Base-by-base conservation (phyloP, 2,888 invertebrate species). In the Empis stercorea region DNA sequence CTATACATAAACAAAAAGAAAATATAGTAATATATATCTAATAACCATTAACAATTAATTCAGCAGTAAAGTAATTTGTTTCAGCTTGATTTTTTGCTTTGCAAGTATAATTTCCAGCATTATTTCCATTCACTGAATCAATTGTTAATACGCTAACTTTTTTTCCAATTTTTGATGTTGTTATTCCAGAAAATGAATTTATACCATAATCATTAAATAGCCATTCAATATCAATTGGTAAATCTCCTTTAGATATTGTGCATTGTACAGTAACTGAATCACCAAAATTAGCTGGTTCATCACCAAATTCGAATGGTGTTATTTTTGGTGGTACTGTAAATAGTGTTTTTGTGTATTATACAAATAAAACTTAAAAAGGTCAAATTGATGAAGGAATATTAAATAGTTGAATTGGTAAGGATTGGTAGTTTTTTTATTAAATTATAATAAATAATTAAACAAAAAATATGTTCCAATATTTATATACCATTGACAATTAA, bases 221-320 rank as follows among this genome's bases (percentile, higher is more conserved):
- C 82, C 82, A 83, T 30, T 68, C 68, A 46, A 84, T 78, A 52
- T 74, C 72, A 47, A 84, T 71, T 2, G 83, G 84, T 50, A 75
- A 69, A 65, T 84, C 84, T 16, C 84, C 81, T 61, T 78, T 78
- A n/a, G 73, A 73, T 30, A 81, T 76, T 46, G 76, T 73, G 62
- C 81, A 81, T 47, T 74, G 73, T 30, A 78, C 70, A 36, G 78
- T 78, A 10, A 77, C 75, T 46, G 75, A 71, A 55, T 80, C 79
- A 11, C 80, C 81, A 49, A 78, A 76, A 60, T 80, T 78, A 16
- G 79, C 72, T 1, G 76, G 71, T 46, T 79, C 77, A 43, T 75
- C 75, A 7, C 67, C 68, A 55, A 78, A 77, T 54, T 70, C 68
- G 54, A 74, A 74, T n/a, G 72, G 72, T 49, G 67, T 66, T 45